Evolutionary conservation across 2,888 invertebrate genomes (phyloP).

Genomic region (Drosophila leonis): DNA sequence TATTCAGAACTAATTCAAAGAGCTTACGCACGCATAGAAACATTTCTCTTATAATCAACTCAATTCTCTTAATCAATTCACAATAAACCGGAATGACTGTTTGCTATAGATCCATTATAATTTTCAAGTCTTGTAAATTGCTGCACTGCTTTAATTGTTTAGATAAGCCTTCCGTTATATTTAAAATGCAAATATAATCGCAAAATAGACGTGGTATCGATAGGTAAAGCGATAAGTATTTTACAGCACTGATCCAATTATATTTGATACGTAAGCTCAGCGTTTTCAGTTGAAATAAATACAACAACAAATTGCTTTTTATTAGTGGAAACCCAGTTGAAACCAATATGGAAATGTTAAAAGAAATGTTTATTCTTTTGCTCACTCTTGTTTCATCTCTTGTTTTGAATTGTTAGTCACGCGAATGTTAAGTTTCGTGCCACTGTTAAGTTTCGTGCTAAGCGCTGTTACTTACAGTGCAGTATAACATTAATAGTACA

Average conservation of each 20-base stretch:
- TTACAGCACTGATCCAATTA: background rate
- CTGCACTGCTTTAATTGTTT: background rate
- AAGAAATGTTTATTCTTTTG: background rate
- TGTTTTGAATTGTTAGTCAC: background rate
- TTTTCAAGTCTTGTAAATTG: too few species aligned
- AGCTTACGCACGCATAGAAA: too few species aligned
- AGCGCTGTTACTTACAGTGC: background rate
- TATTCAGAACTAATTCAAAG: too few species aligned
- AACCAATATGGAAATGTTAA: too few species aligned
- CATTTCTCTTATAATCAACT: conserved; percentile 1
- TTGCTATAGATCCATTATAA: background rate
- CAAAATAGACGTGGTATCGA: conserved; percentile 9
- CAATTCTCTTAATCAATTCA: background rate
- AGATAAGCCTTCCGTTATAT: background rate
- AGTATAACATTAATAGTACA: conserved; percentile 13
- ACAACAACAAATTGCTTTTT: background rate
- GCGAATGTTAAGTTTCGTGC: conserved; percentile 17
- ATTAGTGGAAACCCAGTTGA: background rate
- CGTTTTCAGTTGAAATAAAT: background rate
- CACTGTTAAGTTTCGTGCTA: conserved; percentile 10
- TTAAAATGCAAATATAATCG: background rate
- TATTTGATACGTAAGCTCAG: background rate
- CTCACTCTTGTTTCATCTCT: background rate
- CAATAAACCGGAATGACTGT: background rate
- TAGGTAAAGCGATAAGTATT: background rate